These are phyloP conservation scores for Morelia viridis DNA, from an alignment of 2,797 vertebrate species.

Conservation along the genomic window DNA sequence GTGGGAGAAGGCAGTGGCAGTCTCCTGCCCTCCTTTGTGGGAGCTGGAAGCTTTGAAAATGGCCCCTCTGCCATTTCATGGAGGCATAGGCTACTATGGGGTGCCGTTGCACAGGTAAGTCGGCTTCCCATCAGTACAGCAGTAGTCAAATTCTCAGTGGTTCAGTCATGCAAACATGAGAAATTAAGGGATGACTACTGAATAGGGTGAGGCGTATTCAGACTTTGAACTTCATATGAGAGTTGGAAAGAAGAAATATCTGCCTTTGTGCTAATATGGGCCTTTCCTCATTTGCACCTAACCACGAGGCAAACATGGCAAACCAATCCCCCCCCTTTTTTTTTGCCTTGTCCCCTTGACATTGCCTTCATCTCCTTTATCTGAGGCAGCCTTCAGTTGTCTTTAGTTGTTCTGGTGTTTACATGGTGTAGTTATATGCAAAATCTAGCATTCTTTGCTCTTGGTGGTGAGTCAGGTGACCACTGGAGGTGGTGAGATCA, in stretches of 20 bases:
- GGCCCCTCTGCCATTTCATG: neutral
- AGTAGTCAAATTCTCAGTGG: neutral
- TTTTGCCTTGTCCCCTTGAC: neutral
- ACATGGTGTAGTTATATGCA: neutral
- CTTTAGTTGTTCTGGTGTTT: neutral
- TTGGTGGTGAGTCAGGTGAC: neutral
- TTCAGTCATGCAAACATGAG: neutral
- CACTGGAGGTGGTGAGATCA: neutral
- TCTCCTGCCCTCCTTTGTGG: neutral
- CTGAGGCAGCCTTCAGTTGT: neutral
- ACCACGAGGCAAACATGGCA: neutral
- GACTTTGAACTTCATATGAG: neutral
- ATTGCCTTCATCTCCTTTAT: neutral
- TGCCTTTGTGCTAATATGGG: neutral
- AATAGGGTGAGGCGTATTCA: neutral
- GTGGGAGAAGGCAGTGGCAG: neutral
- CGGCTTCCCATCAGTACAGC: neutral
- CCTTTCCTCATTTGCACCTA: neutral
- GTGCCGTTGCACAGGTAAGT: neutral
- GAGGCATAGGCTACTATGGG: neutral
- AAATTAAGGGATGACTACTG: neutral
- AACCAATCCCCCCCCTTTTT: neutral
- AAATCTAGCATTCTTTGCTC: neutral
- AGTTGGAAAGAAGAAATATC: neutral
- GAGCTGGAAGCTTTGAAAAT: neutral